A percentile compares a stretch with the other conserved stretches of the same genome.
Evolutionary conservation across 2,797 vertebrate genomes (phyloP).

Genomic region (Hipposideros larvatus): DNA sequence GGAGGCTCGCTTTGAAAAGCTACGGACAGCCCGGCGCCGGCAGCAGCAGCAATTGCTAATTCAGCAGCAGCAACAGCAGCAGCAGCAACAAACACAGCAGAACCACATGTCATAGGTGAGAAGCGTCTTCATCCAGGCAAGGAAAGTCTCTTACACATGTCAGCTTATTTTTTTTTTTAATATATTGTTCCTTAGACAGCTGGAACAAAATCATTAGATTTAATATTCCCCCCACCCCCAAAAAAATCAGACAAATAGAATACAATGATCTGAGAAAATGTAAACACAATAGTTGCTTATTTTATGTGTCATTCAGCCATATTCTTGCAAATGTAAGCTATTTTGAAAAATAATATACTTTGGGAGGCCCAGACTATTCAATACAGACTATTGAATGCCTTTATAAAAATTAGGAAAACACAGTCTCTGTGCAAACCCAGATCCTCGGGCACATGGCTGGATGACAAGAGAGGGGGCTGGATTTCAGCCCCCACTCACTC

Average conservation of each 20-base stretch:
- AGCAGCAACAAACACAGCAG: constrained; percentile 94
- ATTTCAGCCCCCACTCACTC: background rate
- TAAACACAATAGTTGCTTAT: background rate
- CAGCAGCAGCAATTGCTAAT: constrained; percentile 98
- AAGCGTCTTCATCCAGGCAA: background rate
- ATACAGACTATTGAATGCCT: background rate
- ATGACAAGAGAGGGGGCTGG: background rate
- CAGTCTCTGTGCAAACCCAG: background rate
- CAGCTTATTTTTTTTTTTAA: background rate
- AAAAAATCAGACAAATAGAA: background rate
- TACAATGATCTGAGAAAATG: background rate
- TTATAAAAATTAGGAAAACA: background rate
- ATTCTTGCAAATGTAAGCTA: background rate
- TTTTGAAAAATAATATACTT: constrained; percentile 7
- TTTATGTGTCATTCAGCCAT: background rate
- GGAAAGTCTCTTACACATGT: accelerated
- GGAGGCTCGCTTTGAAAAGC: constrained; percentile 99
- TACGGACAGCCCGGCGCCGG: constrained; percentile 96
- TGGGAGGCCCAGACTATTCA: background rate
- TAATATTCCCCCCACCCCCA: background rate
- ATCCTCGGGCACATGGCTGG: background rate
- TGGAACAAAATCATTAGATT: background rate
- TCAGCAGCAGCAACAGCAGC: constrained; percentile 94
- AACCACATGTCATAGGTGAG: constrained; percentile 99
- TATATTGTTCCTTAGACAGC: background rate